A percentile compares a stretch with the other conserved stretches of the same genome.
phyloP scores from a whole-genome alignment of 23 tunicate species.

The Halocynthia aurantium region DNA sequence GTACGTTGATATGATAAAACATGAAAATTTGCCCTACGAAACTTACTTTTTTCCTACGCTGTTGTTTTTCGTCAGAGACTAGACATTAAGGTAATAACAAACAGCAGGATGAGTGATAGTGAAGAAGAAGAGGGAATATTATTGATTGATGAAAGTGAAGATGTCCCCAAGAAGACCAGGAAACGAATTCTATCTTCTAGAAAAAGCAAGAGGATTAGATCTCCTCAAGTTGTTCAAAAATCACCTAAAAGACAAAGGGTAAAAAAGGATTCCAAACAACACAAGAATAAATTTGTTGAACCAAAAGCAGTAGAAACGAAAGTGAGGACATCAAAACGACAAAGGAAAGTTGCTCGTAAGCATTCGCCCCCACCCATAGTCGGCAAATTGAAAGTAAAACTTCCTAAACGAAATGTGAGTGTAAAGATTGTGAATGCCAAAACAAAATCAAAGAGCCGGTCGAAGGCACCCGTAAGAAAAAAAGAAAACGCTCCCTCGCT shows the following conservation, averaged over 20 bases:
- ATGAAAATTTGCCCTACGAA: too few species aligned
- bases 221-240: constrained; percentile 9
- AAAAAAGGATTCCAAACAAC: background rate
- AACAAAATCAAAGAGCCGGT: background rate
- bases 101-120: background rate
- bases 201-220: background rate
- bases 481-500: background rate
- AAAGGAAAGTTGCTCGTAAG: constrained; percentile 2
- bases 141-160: constrained; percentile 21
- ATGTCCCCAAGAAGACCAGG: background rate
- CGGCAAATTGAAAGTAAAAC: constrained; percentile 1
- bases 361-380: constrained; percentile 19
- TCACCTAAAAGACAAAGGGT: background rate
- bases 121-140: constrained; percentile 17
- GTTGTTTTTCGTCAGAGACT: too few species aligned
- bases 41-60: too few species aligned
- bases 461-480: background rate
- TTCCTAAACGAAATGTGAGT: constrained; percentile 6
- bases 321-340: constrained; percentile 9
- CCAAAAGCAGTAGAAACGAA: background rate
- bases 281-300: background rate
- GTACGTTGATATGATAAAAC: too few species aligned
- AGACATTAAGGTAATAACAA: too few species aligned
- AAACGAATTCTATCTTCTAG: background rate
- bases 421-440: constrained; percentile 14